Evolutionary conservation across 2,113 vertebrate genomes (phyloP), one percentile per base, ranked within the genome.

Genomic region (Sphyrna mokarran): DNA sequence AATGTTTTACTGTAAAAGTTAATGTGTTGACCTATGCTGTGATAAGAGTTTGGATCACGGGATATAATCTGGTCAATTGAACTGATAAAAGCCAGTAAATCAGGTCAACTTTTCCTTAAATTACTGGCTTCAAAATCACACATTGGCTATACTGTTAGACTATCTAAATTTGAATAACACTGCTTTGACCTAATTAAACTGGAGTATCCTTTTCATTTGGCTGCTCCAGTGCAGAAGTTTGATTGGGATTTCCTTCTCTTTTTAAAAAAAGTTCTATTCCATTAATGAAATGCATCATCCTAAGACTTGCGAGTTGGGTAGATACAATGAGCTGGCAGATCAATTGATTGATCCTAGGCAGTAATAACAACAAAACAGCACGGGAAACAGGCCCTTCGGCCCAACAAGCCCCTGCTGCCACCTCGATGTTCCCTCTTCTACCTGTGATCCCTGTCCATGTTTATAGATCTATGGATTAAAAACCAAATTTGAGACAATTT

Each of bases 1-100:
- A 97, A 83, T 63, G 29, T 95, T 54, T 40, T 26, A 43, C n/a
- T 0, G 94, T 66, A 29, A 95, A n/a, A 94, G 33, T 58, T 54
- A 48, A 58, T 33, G 10, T 16, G 68, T 69, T 43, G 43, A 93
- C 58, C n/a, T 95, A 13, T 7, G 48, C 9, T 29, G 13, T 23
- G 20, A 66, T 91, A 63, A 66, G 61, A 3, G 6, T 22, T 91
- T 22, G 20, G 63, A 63, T 66, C 29, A 63, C 29, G 54, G 29
- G 33, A 37, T 18, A 6, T 63, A 91, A n/a, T 11, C 89, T 20
- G 29, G 33, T 91, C 87, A 6, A 18, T 91, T 91, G 29, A 61
- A 61, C 14, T 91, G 87, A 61, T 63, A 13, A 14, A 69, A 48
- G 37, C 26, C 29, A n/a, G 83, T 29, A 63, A 61, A 90, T 61